Evolutionary conservation across 2,888 invertebrate genomes (phyloP), one percentile per base, ranked within the genome.

Genomic region (Thymelicus acteon): DNA sequence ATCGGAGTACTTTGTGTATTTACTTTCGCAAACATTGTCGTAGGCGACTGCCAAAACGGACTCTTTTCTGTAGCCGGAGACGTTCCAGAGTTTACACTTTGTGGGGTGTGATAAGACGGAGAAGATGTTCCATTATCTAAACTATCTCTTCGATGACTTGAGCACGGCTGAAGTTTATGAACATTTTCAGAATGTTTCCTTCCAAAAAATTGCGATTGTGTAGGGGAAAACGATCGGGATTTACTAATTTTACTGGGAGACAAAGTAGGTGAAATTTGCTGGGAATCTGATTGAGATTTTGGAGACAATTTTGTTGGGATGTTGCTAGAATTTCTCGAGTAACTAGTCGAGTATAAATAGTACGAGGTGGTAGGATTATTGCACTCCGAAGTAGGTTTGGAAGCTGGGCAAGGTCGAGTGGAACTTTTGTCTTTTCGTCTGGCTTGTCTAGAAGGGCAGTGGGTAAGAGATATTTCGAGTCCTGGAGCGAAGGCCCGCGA

Each of bases 391-490:
- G 82, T 78, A 2, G 80, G 83, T n/a, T 74, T 75, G 0, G 76
- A 2, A 0, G 85, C 82, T 31, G 83, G 82, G 72, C 88, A 89
- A 4, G 77, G 72, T 31, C 60, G 70, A 31, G 74, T 13, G 10
- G 74, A 75, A 31, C 4, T 31, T 60, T 72, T 74, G 10, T 68
- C 75, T 40, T 73, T 71, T 47, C 66, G 19, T 61, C 73, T 73
- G 37, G 60, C 49, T 54, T 75, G 71, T 54, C 74, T 76, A 4
- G 82, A 75, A 3, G 86, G 85, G 68, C 91, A 91, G 0, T 77
- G 78, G 3, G 74, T 81, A n/a, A 88, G 60, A 6, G 84, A 77
- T 72, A 91, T 83, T 39, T 86, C 82, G 15, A 85, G 13, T 6
- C 87, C 88, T 0, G 86, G 85, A 0, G 82, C 80, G 52, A 77